Conservation (phyloP, 2,113 vertebrate genomes). For the Ornithorhynchus anatinus region DNA sequence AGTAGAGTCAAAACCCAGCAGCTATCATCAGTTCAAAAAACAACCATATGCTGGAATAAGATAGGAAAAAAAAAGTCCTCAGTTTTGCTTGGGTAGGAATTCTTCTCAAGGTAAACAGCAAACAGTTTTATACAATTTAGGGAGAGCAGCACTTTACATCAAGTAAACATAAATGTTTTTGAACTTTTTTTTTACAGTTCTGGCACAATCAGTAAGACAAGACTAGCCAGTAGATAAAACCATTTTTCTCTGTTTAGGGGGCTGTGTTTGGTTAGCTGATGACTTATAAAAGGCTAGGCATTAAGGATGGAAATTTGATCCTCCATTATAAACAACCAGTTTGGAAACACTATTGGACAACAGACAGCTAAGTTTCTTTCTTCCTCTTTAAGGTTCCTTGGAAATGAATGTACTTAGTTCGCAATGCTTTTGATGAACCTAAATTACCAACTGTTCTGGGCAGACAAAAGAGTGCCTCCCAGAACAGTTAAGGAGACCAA, state of each 20-base stretch:
- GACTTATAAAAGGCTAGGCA: background rate
- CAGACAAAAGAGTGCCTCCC: background rate
- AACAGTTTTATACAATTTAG: background rate
- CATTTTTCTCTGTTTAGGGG: background rate
- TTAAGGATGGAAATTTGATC: fast-evolving
- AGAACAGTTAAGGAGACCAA: background rate
- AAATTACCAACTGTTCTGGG: background rate
- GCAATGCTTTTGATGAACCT: background rate
- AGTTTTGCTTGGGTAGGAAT: background rate
- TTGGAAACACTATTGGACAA: background rate
- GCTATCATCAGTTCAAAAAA: background rate
- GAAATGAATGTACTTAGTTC: background rate
- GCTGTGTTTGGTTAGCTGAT: background rate
- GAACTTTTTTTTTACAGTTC: background rate
- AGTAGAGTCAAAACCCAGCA: background rate
- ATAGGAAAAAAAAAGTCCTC: background rate
- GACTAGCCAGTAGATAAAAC: background rate
- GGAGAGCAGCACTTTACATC: background rate
- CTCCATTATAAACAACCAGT: background rate
- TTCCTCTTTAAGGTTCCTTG: too few species aligned
- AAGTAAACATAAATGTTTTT: background rate
- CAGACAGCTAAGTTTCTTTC: background rate
- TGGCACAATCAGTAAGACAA: background rate
- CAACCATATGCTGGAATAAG: background rate
- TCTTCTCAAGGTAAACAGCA: background rate